Percentiles rank a stretch among this genome's conserved stretches.
These are phyloP conservation scores for Scelioninae gen. 2 DNA, from an alignment of 2,888 invertebrate genomes.

Conservation along the genomic window DNA sequence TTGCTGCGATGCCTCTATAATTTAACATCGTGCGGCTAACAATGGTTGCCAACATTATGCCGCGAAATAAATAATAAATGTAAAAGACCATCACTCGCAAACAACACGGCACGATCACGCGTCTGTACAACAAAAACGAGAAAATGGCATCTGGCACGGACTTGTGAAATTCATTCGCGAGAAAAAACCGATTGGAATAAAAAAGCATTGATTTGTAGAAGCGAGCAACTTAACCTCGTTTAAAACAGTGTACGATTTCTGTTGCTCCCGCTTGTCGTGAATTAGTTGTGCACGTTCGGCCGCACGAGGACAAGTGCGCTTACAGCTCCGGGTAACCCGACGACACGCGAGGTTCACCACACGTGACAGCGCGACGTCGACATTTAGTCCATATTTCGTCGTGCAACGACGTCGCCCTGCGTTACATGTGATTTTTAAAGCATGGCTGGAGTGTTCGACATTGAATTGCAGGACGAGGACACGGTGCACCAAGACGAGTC, in stretches of 20 bases:
- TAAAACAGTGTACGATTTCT: background rate
- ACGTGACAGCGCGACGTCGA: constrained; percentile 76
- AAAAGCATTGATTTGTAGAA: background rate
- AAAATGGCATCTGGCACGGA: constrained; percentile 45
- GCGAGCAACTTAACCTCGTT: constrained; percentile 24
- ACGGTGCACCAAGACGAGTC: constrained; percentile 84
- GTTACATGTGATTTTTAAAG: constrained; percentile 66
- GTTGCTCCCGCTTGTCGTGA: too few relatives aligned
- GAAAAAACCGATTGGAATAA: background rate
- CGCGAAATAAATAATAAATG: background rate
- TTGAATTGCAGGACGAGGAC: constrained; percentile 88
- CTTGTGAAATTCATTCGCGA: constrained; percentile 29
- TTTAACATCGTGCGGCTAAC: too few relatives aligned
- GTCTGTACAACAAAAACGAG: constrained; percentile 29
- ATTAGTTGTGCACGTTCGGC: too few relatives aligned
- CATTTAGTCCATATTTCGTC: constrained; percentile 94
- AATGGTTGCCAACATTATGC: background rate
- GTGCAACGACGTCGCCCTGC: constrained; percentile 81
- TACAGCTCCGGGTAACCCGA: background rate
- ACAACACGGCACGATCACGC: constrained; percentile 35
- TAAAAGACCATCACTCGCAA: constrained; percentile 5
- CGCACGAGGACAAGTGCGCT: too few relatives aligned
- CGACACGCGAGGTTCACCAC: constrained; percentile 27
- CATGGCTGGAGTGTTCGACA: constrained; percentile 94
- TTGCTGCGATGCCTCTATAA: too few relatives aligned